Conservation (phyloP, 2,888 invertebrate species). For the Cyclophora punctaria region DNA sequence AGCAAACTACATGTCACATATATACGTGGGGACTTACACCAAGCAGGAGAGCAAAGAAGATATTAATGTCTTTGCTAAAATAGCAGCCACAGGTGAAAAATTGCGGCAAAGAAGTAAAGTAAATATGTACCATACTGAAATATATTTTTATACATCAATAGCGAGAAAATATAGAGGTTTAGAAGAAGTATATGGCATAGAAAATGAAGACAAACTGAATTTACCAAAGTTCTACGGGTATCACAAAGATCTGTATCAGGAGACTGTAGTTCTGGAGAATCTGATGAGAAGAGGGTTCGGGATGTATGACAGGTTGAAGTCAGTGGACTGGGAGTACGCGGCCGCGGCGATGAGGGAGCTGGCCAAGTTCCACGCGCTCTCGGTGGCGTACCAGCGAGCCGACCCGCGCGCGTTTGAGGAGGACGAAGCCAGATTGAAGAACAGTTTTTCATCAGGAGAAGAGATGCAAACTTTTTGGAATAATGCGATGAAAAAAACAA, state of each 20-base stretch:
- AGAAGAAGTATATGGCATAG: constrained; percentile 28
- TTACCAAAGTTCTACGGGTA: constrained; percentile 40
- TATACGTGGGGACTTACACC: constrained; percentile 22
- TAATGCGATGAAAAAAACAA: too few species aligned
- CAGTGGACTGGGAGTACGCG: constrained; percentile 47
- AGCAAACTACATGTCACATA: constrained; percentile 32
- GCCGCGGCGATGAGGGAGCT: constrained; percentile 33
- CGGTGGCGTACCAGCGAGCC: constrained; percentile 19
- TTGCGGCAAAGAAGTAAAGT: constrained; percentile 25
- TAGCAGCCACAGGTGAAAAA: constrained; percentile 34
- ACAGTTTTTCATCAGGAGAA: too few species aligned
- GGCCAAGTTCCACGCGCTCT: constrained; percentile 56
- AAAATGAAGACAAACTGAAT: constrained; percentile 27
- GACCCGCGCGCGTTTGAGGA: too few species aligned
- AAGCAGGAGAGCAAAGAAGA: constrained; percentile 11
- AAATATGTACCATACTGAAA: constrained; percentile 34
- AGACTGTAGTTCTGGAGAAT: constrained; percentile 29
- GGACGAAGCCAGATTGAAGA: too few species aligned
- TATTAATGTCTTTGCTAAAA: constrained; percentile 40
- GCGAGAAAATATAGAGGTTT: constrained; percentile 27
- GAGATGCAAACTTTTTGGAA: too few species aligned
- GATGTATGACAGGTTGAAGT: constrained; percentile 34
- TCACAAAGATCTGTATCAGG: constrained; percentile 5
- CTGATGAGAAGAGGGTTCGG: constrained; percentile 35
- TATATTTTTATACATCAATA: constrained; percentile 35